Evolutionary conservation across 2,888 invertebrate species (phyloP), one percentile per base, ranked within the genome.

Genomic region (Geotrupes spiniger): DNA sequence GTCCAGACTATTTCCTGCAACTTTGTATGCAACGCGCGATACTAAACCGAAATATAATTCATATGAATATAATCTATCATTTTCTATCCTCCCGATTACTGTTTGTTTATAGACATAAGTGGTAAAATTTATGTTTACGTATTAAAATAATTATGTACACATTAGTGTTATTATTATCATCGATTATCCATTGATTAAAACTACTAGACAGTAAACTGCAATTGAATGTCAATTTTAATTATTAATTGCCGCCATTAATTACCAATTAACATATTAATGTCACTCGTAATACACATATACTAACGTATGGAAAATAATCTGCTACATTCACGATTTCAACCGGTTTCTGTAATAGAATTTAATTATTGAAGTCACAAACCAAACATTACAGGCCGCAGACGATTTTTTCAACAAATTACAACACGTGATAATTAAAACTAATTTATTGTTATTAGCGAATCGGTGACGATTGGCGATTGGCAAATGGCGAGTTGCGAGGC

Each of bases 241-340:
- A 49, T 49, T 49, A 44, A 40, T 44, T 43, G 31, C 44, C 16
- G 26, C 16, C 43, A 49, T 49, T 49, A 44, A 49, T 49, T 44
- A 49, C 33, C 44, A 25, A 40, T 39, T 44, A 49, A 43, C 39
- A 43, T 39, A 43, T 43, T 43, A 43, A 43, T 33, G 36, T 43
- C 36, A 36, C 43, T 33, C 15, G 36, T 43, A 36, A 36, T 36
- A 43, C 33, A 43, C 36, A 33, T 14, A 33, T 14, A 14, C 33
- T 33, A 15, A 21, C 21, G 21, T 21, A 21, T 21, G 21, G 21
- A 21, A 21, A 21, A 21, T 21, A 21, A 21, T 21, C 21, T 21
- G 21, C 21, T 6, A 6, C 21, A 21, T 21, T 21, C 21, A 3
- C 21, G 4, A 21, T 21, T 21, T 21, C 6, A 21, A 21, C 21